A percentile compares a stretch with the other conserved stretches of the same genome.
Conservation (phyloP, 1,140 invertebrate genomes). For the Drosophila asahinai region DNA sequence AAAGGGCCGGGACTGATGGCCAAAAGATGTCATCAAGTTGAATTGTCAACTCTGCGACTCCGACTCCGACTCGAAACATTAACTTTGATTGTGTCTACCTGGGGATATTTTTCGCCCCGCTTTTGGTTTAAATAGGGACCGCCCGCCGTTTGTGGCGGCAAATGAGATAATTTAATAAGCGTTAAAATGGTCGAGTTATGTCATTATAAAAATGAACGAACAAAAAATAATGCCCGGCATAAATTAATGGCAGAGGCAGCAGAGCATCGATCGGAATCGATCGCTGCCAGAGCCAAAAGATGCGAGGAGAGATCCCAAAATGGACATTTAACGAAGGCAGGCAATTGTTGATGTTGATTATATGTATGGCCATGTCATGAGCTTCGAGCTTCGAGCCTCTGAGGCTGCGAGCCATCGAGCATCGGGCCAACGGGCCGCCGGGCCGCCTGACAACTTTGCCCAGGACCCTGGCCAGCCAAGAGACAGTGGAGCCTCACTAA, state of each 20-base stretch:
- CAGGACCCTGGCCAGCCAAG: constrained; percentile 4
- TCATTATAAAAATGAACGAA: constrained; percentile 84
- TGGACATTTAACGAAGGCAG: constrained; percentile 79
- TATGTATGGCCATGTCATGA: constrained; percentile 65
- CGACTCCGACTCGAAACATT: constrained; percentile 48
- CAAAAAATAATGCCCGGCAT: constrained; percentile 63
- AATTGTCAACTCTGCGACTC: constrained; percentile 60
- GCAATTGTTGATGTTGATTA: constrained; percentile 72
- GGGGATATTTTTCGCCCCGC: constrained; percentile 21
- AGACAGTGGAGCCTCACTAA: constrained; percentile 11
- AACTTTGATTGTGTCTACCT: constrained; percentile 80
- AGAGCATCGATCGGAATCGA: constrained; percentile 1
- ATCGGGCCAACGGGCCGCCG: constrained; percentile 13
- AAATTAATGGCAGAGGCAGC: constrained; percentile 56
- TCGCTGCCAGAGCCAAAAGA: constrained; percentile 28
- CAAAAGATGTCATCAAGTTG: constrained; percentile 79
- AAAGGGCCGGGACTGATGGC: constrained; percentile 7
- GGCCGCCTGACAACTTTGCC: constrained; percentile 37
- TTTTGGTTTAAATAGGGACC: constrained; percentile 42
- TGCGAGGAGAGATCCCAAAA: constrained; percentile 69
- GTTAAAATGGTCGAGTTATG: constrained; percentile 85
- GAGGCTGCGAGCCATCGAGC: background rate
- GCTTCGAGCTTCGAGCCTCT: constrained; percentile 36
- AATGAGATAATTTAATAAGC: constrained; percentile 85
- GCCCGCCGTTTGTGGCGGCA: constrained; percentile 75